A percentile compares a stretch with the other conserved stretches of the same genome.
These are phyloP conservation scores for Trichechus manatus DNA, from an alignment of 2,113 vertebrate genomes.

Conservation along the genomic window DNA sequence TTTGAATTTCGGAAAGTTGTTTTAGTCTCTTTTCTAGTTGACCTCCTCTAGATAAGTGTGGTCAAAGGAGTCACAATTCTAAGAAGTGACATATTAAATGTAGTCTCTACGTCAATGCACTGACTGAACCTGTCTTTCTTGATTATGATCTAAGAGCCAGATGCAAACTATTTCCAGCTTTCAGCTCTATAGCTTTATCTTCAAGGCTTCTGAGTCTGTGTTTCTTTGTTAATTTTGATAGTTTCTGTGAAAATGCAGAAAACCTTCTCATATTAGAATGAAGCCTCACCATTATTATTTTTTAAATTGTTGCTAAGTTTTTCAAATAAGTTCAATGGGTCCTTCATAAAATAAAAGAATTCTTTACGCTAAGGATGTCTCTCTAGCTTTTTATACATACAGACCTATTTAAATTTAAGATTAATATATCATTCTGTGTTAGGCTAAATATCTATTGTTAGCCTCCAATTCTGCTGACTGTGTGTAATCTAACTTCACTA, in stretches of 20 bases:
- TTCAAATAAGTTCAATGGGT: background rate
- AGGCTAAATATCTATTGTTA: background rate
- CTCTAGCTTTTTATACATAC: slow-evolving; percentile 2
- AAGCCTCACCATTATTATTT: too few species aligned
- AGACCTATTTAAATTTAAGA: background rate
- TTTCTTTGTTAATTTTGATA: background rate
- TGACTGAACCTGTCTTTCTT: background rate
- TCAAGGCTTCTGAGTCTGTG: background rate
- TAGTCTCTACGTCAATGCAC: background rate
- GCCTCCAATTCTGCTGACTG: background rate
- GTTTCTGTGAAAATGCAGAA: background rate
- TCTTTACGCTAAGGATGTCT: background rate
- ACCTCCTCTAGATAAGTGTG: background rate
- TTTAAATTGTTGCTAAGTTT: background rate
- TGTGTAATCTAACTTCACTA: background rate
- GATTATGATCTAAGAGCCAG: background rate
- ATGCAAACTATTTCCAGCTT: background rate
- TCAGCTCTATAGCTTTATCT: background rate
- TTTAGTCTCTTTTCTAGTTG: background rate
- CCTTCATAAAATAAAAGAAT: background rate
- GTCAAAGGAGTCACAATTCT: background rate
- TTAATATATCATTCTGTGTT: slow-evolving; percentile 33
- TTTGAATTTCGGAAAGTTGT: background rate
- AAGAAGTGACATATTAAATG: background rate
- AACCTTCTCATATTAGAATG: background rate